phyloP scores from a whole-genome alignment of 2,888 invertebrate genomes.

The Napeogenes inachia region DNA sequence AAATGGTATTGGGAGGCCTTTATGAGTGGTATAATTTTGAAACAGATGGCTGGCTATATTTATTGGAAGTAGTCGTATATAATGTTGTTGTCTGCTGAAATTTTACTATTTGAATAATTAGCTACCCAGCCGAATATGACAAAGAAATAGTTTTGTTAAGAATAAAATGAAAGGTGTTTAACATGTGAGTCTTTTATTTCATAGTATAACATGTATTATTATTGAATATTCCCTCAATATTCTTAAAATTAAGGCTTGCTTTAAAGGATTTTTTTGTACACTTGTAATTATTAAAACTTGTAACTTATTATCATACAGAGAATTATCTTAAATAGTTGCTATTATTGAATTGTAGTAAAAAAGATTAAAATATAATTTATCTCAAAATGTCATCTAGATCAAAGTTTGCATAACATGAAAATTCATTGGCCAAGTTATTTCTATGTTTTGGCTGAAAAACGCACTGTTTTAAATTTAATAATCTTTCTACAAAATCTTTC shows the following conservation, averaged over 20 bases:
- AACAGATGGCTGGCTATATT: conserved; percentile 12
- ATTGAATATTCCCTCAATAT: too few relatives aligned
- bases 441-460: conserved; percentile 88
- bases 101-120: conserved; percentile 29
- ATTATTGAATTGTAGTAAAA: background rate
- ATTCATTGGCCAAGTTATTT: conserved; percentile 95
- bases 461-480: conserved; percentile 81
- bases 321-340: background rate
- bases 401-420: conserved; percentile 94
- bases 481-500: conserved; percentile 81
- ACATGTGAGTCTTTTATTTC: conserved; percentile 46
- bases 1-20: conserved; percentile 15
- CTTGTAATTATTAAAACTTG: too few relatives aligned
- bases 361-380: conserved; percentile 35
- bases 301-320: too few relatives aligned
- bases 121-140: conserved; percentile 66
- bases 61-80: conserved; percentile 29
- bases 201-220: background rate
- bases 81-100: conserved; percentile 35
- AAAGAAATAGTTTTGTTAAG: conserved; percentile 62
- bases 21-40: conserved; percentile 6
- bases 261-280: too few relatives aligned
- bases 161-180: conserved; percentile 58
- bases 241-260: too few relatives aligned
- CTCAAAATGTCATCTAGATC: conserved; percentile 76